Evolutionary conservation across 2,888 invertebrate species (phyloP).

Genomic region (Limenitis camilla): DNA sequence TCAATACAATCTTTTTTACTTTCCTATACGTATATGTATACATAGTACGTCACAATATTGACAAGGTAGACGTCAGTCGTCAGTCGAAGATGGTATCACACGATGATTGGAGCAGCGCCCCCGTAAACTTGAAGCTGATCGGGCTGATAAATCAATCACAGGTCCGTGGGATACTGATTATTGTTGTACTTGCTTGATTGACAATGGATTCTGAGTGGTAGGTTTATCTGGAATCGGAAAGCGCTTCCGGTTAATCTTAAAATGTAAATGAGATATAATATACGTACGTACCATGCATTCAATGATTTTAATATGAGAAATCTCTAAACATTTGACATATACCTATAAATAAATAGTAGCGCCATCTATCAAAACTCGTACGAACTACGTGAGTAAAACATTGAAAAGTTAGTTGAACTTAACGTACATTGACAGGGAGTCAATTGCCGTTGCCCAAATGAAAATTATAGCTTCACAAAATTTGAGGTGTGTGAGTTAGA

Average conservation of each 20-base stretch:
- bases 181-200: constrained; percentile 12
- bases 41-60: constrained; percentile 47
- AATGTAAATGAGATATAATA: background rate
- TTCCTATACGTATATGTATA: background rate
- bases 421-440: too few species aligned
- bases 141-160: constrained; percentile 50
- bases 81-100: constrained; percentile 49
- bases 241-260: constrained; percentile 7
- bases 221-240: constrained; percentile 7
- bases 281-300: background rate
- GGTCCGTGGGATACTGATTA: constrained; percentile 20
- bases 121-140: constrained; percentile 47
- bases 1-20: background rate
- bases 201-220: constrained; percentile 8
- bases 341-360: too few species aligned
- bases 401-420: too few species aligned
- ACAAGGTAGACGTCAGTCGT: constrained; percentile 43
- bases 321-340: too few species aligned
- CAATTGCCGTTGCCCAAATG: too few species aligned
- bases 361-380: too few species aligned
- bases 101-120: constrained; percentile 49
- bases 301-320: too few species aligned
- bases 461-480: too few species aligned
- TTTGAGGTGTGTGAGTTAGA: too few species aligned
- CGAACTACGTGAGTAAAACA: too few species aligned